Evolutionary conservation across 2,888 invertebrate genomes (phyloP).

Genomic region (Xylophagus ater): DNA sequence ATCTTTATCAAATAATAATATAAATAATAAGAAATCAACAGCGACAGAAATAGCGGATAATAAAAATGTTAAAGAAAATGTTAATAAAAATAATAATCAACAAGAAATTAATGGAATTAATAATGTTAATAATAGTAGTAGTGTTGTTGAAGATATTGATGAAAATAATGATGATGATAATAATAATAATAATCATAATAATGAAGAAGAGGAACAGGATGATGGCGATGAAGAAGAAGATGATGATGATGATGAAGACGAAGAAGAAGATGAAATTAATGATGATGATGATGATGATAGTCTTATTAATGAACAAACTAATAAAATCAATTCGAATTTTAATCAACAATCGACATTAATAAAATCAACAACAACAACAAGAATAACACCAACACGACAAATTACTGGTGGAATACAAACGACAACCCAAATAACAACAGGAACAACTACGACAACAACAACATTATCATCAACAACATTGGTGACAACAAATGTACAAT

Average conservation of each 20-base stretch:
- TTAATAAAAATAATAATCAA: neutral
- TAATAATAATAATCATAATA: neutral
- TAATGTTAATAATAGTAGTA: conserved; percentile 11
- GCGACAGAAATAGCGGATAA: conserved; percentile 22
- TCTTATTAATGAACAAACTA: no score
- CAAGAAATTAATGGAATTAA: conserved; percentile 24
- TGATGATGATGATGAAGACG: conserved; percentile 7
- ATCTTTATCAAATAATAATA: no score
- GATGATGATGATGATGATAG: conserved; percentile 18
- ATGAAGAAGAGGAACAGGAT: conserved; percentile 24
- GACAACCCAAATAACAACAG: no score
- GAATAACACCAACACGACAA: no score
- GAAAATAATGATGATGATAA: conserved; percentile 12
- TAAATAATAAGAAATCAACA: conserved; percentile 6
- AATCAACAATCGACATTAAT: no score
- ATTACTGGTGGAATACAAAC: no score
- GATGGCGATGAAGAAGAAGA: conserved; percentile 14
- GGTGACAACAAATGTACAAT: no score
- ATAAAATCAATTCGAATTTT: no score
- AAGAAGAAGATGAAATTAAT: conserved; percentile 33
- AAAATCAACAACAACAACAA: no score
- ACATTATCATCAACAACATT: no score
- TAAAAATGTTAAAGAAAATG: conserved; percentile 14
- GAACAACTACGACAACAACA: no score
- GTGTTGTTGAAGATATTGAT: conserved; percentile 24